A percentile compares a stretch with the other conserved stretches of the same genome.
These are phyloP conservation scores for Rallus limicola DNA, from an alignment of 2,113 vertebrate species.

Conservation along the genomic window DNA sequence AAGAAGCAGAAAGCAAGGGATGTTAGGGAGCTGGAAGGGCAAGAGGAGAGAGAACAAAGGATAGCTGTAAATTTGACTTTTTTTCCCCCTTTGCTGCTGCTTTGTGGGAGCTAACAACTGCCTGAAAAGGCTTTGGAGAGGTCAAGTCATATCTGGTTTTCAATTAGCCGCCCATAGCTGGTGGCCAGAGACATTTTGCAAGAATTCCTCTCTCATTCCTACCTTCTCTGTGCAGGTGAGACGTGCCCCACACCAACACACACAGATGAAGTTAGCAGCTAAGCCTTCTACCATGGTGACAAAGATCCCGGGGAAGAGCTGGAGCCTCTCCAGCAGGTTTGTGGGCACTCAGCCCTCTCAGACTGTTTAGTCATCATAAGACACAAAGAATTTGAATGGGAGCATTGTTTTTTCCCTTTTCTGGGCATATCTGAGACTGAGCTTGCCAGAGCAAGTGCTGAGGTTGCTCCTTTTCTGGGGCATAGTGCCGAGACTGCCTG, in stretches of 20 bases:
- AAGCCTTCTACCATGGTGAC: background rate
- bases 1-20: background rate
- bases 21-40: background rate
- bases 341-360: slow-evolving; percentile 9
- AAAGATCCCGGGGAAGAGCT: background rate
- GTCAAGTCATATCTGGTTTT: background rate
- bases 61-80: background rate
- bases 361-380: slow-evolving; percentile 29
- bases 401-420: slow-evolving; percentile 26
- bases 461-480: slow-evolving; percentile 28
- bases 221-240: background rate
- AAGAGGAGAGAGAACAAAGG: background rate
- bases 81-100: background rate
- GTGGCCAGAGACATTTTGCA: background rate
- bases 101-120: background rate
- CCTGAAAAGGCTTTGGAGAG: background rate
- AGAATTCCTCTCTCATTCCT: background rate
- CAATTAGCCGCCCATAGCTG: background rate
- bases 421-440: slow-evolving; percentile 55
- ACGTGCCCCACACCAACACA: background rate
- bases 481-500: slow-evolving; percentile 29
- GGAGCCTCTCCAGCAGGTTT: background rate
- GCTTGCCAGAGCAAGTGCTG: slow-evolving; percentile 66
- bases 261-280: background rate
- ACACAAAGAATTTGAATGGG: background rate